These are phyloP conservation scores for Emydocephalus ijimae DNA, from an alignment of 2,113 vertebrate genomes.

Conservation along the genomic window DNA sequence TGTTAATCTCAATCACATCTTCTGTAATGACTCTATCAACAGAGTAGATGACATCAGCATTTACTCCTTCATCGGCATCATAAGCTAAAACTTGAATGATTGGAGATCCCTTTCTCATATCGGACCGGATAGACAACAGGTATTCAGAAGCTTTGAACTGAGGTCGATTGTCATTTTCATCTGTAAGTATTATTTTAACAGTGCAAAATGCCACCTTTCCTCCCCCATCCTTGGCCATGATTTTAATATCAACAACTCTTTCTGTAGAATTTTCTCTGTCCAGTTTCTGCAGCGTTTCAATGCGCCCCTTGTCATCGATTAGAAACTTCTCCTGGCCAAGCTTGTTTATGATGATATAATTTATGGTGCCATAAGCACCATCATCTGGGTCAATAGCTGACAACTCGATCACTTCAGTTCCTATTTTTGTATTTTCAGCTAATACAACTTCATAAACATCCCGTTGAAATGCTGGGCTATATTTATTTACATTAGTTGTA, in stretches of 20 bases:
- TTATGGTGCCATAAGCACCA: slow-evolving; percentile 86
- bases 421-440: slow-evolving; percentile 88
- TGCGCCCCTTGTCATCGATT: slow-evolving; percentile 80
- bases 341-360: slow-evolving; percentile 97
- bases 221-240: slow-evolving; percentile 94
- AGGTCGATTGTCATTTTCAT: slow-evolving; percentile 94
- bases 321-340: slow-evolving; percentile 89
- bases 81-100: slow-evolving; percentile 93
- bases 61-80: slow-evolving; percentile 92
- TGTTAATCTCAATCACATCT: slow-evolving; percentile 89
- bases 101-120: slow-evolving; percentile 84
- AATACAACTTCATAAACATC: slow-evolving; percentile 89
- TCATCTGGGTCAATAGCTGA: slow-evolving; percentile 88
- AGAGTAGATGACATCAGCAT: slow-evolving; percentile 91
- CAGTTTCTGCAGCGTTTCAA: slow-evolving; percentile 84
- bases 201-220: slow-evolving; percentile 94
- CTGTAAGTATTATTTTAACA: slow-evolving; percentile 93
- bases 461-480: slow-evolving; percentile 86
- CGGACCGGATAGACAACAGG: slow-evolving; percentile 87
- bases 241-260: slow-evolving; percentile 90
- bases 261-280: slow-evolving; percentile 93
- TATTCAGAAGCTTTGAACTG: slow-evolving; percentile 90
- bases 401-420: slow-evolving; percentile 91
- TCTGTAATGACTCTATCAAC: slow-evolving; percentile 80
- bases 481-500: slow-evolving; percentile 87